Percentiles rank a stretch among this genome's conserved stretches.
Evolutionary conservation across 2,888 invertebrate genomes (phyloP).

Genomic region (Deroplatys truncata): DNA sequence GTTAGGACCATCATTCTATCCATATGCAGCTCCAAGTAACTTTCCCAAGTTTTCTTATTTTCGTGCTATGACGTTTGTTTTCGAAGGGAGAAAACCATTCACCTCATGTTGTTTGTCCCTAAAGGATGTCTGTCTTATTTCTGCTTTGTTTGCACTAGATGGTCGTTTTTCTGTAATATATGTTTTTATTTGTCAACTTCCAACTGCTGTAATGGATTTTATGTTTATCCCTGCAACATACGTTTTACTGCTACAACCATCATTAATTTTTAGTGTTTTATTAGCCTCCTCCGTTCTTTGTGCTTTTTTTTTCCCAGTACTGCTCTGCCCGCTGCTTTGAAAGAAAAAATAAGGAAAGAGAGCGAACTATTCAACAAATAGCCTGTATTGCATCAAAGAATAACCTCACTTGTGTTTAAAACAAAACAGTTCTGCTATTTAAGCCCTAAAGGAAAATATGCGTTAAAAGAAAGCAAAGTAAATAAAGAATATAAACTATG

Average conservation of each 20-base stretch:
- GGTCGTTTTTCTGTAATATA: neutral
- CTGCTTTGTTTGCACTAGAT: neutral
- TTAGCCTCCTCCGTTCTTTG: neutral
- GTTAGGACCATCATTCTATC: neutral
- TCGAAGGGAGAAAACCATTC: neutral
- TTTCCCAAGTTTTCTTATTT: neutral
- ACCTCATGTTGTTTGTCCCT: neutral
- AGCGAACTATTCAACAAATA: too few species aligned
- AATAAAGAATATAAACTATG: too few species aligned
- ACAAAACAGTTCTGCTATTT: too few species aligned
- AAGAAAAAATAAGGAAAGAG: too few species aligned
- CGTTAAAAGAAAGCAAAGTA: too few species aligned
- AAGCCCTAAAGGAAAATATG: too few species aligned
- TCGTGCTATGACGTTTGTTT: neutral
- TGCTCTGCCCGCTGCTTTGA: too few species aligned
- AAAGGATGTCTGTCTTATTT: neutral
- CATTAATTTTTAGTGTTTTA: neutral
- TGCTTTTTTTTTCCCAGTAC: too few species aligned
- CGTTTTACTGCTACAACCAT: neutral
- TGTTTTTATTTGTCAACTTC: neutral
- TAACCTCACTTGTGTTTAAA: too few species aligned
- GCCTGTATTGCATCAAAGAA: too few species aligned
- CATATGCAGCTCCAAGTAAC: neutral
- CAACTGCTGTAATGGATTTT: neutral
- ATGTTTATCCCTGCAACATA: neutral